Base-by-base conservation (phyloP, 2,797 vertebrate species). In the Jordanella pulchra region DNA sequence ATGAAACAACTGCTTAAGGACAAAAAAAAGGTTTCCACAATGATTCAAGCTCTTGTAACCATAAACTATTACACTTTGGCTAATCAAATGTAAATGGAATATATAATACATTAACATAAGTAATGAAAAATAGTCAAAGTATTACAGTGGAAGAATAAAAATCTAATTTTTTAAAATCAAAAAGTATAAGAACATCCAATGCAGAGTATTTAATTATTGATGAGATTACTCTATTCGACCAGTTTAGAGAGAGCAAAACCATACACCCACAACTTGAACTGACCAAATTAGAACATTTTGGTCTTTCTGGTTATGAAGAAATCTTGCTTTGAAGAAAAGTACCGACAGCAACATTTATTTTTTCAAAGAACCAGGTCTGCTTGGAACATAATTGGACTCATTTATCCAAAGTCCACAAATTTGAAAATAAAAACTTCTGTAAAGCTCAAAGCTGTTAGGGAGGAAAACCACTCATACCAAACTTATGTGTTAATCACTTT, bases 401-500 rank as follows among this genome's bases (percentile, higher is more conserved):
- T 9, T 53, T 68, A 21, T 44, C 58, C 11, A 42, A 63, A 42
- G 6, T 2, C 4, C 18, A 5, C 17, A 61, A 18, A 39, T 61
- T 30, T 42, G 23, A 42, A 63, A 63, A 63, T 63, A 60, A 79
- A 71, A 80, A 79, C 65, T 79, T 82, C 67, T 60, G 75, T 79
- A 83, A 82, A 88, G 79, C 86, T 90, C 84, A 86, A 48, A 64
- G 75, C 71, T 53, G 71, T 23, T 47, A 68, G 72, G 77, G 67
- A 78, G 72, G 61, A 79, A 72, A 72, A 54, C 55, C 45, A 76
- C 78, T 90, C 81, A 84, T 68, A 84, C 84, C 74, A 78, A 3
- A 63, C 66, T 66, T 76, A 73, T 77, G 77, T 86, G 85, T 86
- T 83, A 74, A 85, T 91, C 84, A 77, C 84, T 90, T 83, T 85